phyloP scores from a whole-genome alignment of 1,140 invertebrate genomes.

The Aphaenogaster ashmeadi region DNA sequence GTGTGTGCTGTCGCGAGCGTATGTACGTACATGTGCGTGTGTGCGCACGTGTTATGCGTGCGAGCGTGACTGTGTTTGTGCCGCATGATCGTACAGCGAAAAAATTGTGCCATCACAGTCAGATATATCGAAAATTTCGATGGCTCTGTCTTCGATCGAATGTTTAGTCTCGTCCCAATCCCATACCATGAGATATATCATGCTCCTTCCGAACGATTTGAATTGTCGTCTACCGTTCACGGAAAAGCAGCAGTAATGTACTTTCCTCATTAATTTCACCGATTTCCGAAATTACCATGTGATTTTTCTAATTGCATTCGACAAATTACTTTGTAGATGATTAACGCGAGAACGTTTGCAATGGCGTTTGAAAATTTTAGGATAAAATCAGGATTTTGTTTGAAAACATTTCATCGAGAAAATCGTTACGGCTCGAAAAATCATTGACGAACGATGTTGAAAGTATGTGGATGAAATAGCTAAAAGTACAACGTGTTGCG shows the following conservation, averaged over 20 bases:
- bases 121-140: not conserved
- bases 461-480: not conserved
- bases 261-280: no score
- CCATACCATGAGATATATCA: not conserved
- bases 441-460: not conserved
- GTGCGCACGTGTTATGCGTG: not conserved
- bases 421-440: not conserved
- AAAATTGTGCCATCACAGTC: conserved; percentile 11
- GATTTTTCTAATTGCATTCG: not conserved
- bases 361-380: not conserved
- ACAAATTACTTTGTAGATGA: not conserved
- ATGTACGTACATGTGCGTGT: not conserved
- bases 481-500: not conserved
- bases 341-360: not conserved
- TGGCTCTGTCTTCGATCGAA: not conserved
- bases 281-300: not conserved
- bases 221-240: not conserved
- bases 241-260: not conserved
- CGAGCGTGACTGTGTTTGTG: conserved; percentile 1
- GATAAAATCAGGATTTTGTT: conserved; percentile 3
- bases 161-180: not conserved
- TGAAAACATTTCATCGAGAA: not conserved
- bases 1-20: not conserved
- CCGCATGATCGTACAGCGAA: conserved; percentile 1
- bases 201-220: not conserved